Base-by-base conservation (phyloP, 2,113 vertebrate species). In the Tichodroma muraria region DNA sequence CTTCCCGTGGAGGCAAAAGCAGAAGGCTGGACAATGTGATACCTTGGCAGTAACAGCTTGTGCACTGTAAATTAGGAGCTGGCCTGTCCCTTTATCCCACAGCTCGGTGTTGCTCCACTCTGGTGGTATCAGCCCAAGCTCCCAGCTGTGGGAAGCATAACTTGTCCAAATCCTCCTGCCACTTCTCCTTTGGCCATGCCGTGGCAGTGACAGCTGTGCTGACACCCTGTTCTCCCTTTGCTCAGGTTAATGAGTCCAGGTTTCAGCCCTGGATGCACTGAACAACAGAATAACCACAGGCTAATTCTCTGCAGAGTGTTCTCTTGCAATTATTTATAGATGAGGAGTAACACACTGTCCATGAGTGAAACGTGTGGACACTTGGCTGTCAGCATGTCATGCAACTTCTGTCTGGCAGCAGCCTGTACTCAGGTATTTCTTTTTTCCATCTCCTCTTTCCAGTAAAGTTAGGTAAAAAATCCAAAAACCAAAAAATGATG, bases 271-370 rank as follows among this genome's bases (percentile, higher is more conserved):
- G 49, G 45, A 57, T 23, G 31, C 28, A 6, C 6, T 0, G 2
- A 77, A 13, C 30, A 83, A 35, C 81, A 64, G 56, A 64, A 73
- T 28, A 57, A 70, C 35, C 61, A 52, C 1, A 1, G 52, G 30
- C 27, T 59, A 61, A 69, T 65, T n/a, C 40, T 85, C 15, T 21
- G 31, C 59, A 76, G 82, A 6, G 49, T 53, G 37, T 6, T 88
- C 59, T 80, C 50, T 11, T 83, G 68, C 13, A n/a, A n/a, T 72
- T 88, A 77, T 94, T 92, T 77, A 88, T 63, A 30, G 64, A 23
- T 15, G 47, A 57, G 85, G 63, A 81, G 60, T 31, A 89, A 18
- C 15, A 25, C 7, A 22, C 49, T 60, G 64, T 27, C 68, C 80
- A 15, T 3, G 18, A 86, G 40, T 18, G 15, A 30, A 52, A 23